Evolutionary conservation across 2,113 vertebrate species (phyloP), one percentile per base, ranked within the genome.

Genomic region (Macroglossus sobrinus): DNA sequence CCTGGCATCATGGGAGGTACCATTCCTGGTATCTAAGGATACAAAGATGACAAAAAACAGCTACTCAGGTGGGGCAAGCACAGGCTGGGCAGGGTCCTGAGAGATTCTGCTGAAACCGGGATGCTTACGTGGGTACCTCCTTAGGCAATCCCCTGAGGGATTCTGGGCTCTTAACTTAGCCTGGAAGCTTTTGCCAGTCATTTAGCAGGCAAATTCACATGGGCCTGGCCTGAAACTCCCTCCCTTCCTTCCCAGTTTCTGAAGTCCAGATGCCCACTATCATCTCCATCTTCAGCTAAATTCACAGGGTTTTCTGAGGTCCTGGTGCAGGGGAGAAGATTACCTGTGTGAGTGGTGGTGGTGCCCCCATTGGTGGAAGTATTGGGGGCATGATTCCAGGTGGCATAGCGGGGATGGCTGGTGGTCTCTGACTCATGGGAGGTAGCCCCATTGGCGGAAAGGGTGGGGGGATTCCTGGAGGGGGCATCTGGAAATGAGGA

Each of bases 391-490:
- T 97, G 97, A 98, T 98, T 91, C 98, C 98, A 28, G 98, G 98
- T 38, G 98, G 98, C 90, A 98, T 98, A 24, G 98, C 98, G 22
- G 98, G 98, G 93, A 98, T 98, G 63, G 98, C 97, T 45, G 98
- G 98, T 69, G 98, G 98, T 69, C 98, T 98, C 95, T 98, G 98
- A 94, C 98, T 98, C 96, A 98, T 97, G 64, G 98, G 98, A 30
- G 98, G 98, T 30, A 98, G 95, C 47, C 98, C 98, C 97, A 98
- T 98, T 2, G 98, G 98, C 90, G 98, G 98, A 93, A 98, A 98
- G 35, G 98, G 98, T 84, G 98, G 98, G 66, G 98, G 98, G 15
- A 98, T 98, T 84, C 98, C 98, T 79, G 98, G 98, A 94, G 98
- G 98, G 75, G 98, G 98, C 98, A 98, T 98, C 98, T 98, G 95